phyloP scores from a whole-genome alignment of 2,888 invertebrate species.

The Drosophila meridionalis region DNA sequence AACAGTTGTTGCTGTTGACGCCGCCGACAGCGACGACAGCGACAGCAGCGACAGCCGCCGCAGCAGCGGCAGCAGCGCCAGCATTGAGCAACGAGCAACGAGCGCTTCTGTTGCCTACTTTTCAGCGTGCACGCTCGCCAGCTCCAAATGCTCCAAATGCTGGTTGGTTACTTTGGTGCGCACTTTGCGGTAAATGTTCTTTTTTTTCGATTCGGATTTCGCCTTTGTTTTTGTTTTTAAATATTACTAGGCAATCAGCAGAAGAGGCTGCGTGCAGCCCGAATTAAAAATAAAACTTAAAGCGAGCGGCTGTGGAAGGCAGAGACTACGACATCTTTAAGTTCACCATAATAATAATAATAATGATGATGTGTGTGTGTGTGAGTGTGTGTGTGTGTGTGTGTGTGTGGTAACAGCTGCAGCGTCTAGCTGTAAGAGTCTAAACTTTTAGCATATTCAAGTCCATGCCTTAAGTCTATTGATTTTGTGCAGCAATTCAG shows the following conservation, averaged over 20 bases:
- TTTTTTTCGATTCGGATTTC: slow-evolving; percentile 23
- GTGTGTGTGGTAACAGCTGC: slow-evolving; percentile 26
- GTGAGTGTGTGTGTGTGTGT: slow-evolving; percentile 1
- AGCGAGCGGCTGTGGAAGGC: background rate
- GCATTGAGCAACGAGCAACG: slow-evolving; percentile 26
- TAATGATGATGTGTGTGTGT: slow-evolving; percentile 9
- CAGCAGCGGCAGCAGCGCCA: slow-evolving; percentile 8
- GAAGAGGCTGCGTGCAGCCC: slow-evolving; percentile 18
- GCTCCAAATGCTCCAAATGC: slow-evolving; percentile 30
- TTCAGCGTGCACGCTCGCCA: slow-evolving; percentile 47
- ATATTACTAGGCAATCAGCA: slow-evolving; percentile 38
- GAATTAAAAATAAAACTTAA: slow-evolving; percentile 1
- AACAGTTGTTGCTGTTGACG: slow-evolving; percentile 25
- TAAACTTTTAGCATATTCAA: background rate
- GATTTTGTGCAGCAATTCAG: slow-evolving; percentile 24
- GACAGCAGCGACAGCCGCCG: slow-evolving; percentile 9
- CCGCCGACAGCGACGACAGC: slow-evolving; percentile 26
- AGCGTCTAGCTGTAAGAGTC: slow-evolving; percentile 6
- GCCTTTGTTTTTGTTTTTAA: slow-evolving; percentile 12
- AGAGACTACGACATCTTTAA: slow-evolving; percentile 27
- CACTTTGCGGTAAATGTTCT: slow-evolving; percentile 46
- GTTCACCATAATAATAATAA: slow-evolving; percentile 32
- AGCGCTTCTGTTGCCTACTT: slow-evolving; percentile 66
- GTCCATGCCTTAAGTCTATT: slow-evolving; percentile 24
- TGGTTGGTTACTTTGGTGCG: slow-evolving; percentile 40